phyloP scores from a whole-genome alignment of 2,113 vertebrate genomes.

The Camelus bactrianus region DNA sequence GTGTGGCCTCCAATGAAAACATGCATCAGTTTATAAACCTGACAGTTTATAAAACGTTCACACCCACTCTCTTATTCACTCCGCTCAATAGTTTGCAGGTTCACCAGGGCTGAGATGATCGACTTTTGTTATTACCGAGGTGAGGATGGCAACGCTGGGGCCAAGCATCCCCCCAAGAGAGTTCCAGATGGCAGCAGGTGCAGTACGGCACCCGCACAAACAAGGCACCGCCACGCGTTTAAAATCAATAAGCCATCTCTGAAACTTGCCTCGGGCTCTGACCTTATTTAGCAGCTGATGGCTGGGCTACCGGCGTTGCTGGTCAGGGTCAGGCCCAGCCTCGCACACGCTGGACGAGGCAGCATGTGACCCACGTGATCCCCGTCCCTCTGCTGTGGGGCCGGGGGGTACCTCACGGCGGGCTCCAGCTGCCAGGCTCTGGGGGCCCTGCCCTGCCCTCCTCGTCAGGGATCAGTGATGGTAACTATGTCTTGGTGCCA shows the following conservation, averaged over 20 bases:
- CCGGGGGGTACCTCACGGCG: rapidly evolving
- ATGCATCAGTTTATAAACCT: neutral
- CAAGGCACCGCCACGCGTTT: neutral
- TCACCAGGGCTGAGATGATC: rapidly evolving
- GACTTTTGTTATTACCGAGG: rapidly evolving
- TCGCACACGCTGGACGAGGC: rapidly evolving
- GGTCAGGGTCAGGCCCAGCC: neutral
- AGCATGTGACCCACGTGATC: neutral
- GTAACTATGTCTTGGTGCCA: rapidly evolving
- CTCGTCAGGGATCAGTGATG: neutral
- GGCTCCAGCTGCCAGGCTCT: rapidly evolving
- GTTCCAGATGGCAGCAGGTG: neutral
- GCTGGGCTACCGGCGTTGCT: rapidly evolving
- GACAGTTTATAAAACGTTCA: rapidly evolving
- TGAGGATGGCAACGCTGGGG: rapidly evolving
- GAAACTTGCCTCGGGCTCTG: neutral
- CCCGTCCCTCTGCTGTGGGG: neutral
- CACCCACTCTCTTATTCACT: rapidly evolving
- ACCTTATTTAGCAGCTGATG: neutral
- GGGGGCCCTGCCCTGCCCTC: neutral
- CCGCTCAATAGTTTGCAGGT: rapidly evolving
- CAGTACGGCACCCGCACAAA: neutral
- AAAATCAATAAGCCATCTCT: constrained; percentile 49
- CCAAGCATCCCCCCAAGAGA: neutral
- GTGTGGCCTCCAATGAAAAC: neutral